A percentile compares a stretch with the other conserved stretches of the same genome.
Conservation (phyloP, 2,888 invertebrate genomes). For the Syritta pipiens region DNA sequence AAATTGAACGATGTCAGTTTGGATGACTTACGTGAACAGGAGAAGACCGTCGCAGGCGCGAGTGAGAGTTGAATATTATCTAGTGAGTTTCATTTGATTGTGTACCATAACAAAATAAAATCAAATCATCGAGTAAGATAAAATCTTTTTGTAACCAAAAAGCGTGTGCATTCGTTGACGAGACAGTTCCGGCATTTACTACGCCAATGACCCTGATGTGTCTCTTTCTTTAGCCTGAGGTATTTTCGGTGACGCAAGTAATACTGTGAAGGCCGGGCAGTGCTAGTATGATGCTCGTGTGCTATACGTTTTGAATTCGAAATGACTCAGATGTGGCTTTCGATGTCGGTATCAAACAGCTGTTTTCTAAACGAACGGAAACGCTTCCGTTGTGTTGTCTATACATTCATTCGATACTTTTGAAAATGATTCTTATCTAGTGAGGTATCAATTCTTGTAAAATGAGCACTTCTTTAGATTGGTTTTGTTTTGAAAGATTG, state of each 20-base stretch:
- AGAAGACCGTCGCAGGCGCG: conserved; percentile 72
- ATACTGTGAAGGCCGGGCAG: conserved; percentile 7
- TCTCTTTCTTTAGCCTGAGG: background rate
- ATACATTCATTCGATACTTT: too few relatives aligned
- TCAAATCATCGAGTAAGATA: too few relatives aligned
- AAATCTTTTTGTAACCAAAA: too few relatives aligned
- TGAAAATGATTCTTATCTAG: too few relatives aligned
- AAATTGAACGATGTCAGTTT: conserved; percentile 82
- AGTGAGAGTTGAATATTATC: conserved; percentile 78
- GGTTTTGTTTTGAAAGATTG: too few relatives aligned
- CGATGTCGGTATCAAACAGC: background rate
- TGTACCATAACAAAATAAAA: too few relatives aligned
- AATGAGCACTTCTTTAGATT: too few relatives aligned
- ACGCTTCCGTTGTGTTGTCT: too few relatives aligned
- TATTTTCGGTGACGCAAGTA: background rate
- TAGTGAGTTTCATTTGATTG: conserved; percentile 74
- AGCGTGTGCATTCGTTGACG: too few relatives aligned
- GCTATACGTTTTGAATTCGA: background rate
- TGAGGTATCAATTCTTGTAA: too few relatives aligned
- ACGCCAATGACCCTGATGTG: conserved; percentile 15
- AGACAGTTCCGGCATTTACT: too few relatives aligned
- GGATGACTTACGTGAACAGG: conserved; percentile 82
- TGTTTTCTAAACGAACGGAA: background rate
- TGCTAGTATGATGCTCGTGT: background rate
- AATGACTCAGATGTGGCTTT: background rate